These are phyloP conservation scores for Gallinago jamesoni DNA, from an alignment of 2,113 vertebrate species.

Conservation along the genomic window DNA sequence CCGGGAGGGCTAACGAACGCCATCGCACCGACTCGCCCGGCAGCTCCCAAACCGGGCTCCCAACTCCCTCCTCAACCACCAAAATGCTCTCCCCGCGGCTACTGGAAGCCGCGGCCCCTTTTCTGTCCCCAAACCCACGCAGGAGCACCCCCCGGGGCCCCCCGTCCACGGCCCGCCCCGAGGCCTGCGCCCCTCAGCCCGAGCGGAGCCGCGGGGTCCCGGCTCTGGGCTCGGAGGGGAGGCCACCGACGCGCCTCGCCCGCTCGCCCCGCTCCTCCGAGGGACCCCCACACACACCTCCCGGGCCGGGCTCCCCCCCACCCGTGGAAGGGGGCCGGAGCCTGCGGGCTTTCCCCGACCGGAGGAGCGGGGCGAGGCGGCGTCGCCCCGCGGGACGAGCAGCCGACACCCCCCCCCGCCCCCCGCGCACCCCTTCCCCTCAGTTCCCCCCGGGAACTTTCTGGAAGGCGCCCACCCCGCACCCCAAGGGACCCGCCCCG, in stretches of 20 bases:
- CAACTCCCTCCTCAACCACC: background rate
- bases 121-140: background rate
- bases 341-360: background rate
- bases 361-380: background rate
- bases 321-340: background rate
- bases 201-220: background rate
- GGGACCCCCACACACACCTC: background rate
- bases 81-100: background rate
- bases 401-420: background rate
- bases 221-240: background rate
- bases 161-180: background rate
- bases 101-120: background rate
- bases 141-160: background rate
- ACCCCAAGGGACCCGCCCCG: background rate
- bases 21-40: background rate
- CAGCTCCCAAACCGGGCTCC: background rate
- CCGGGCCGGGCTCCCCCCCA: background rate
- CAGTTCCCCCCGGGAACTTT: background rate
- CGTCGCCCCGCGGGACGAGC: background rate
- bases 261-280: background rate
- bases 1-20: background rate
- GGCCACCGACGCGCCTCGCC: background rate
- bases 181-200: background rate
- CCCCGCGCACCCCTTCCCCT: background rate
- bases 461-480: background rate